Evolutionary conservation across 2,888 invertebrate species (phyloP).

Genomic region (Macrosiphum euphorbiae): DNA sequence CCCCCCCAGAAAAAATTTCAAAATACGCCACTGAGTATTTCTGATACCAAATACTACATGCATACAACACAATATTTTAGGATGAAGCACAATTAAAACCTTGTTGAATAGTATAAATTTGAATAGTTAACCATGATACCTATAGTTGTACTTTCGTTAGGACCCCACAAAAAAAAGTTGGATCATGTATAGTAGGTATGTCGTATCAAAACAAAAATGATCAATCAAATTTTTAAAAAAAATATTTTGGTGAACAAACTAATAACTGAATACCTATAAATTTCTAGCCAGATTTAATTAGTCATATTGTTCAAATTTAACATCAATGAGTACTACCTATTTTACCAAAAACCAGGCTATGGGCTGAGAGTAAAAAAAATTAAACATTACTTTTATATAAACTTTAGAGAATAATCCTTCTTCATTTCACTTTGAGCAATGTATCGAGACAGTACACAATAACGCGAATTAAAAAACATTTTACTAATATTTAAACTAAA

Average conservation of each 20-base stretch:
- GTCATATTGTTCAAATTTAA: neutral
- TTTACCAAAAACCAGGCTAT: neutral
- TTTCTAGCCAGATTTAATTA: neutral
- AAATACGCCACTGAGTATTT: too few relatives aligned
- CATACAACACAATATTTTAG: neutral
- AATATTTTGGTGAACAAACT: neutral
- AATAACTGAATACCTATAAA: neutral
- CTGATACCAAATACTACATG: neutral
- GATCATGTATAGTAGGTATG: neutral
- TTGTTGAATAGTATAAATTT: neutral
- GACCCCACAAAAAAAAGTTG: neutral
- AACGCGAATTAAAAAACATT: slow-evolving; percentile 46
- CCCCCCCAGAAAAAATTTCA: too few relatives aligned
- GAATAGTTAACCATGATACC: neutral
- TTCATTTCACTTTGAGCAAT: slow-evolving; percentile 58
- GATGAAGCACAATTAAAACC: neutral
- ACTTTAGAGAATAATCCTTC: slow-evolving; percentile 32
- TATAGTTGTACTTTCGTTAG: neutral
- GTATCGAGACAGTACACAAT: neutral
- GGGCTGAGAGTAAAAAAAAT: neutral
- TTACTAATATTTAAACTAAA: slow-evolving; percentile 36
- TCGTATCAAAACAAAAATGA: neutral
- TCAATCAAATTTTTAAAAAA: neutral
- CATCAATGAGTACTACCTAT: neutral
- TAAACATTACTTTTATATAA: slow-evolving; percentile 54